phyloP scores from a whole-genome alignment of 92 coral and sea anemone species.

The Meandrina meandrites region DNA sequence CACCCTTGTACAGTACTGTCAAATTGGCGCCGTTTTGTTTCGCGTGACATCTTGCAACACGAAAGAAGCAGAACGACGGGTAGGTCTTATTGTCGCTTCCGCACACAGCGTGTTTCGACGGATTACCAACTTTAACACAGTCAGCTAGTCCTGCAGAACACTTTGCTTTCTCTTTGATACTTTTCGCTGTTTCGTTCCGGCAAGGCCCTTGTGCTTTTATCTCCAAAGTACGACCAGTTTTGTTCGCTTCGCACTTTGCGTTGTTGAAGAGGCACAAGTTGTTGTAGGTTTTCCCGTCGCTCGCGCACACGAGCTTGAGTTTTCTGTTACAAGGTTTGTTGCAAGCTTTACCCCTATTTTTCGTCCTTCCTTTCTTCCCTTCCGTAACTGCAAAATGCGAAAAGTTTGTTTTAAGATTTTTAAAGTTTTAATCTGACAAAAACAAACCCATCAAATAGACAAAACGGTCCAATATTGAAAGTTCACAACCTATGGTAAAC shows the following conservation, averaged over 20 bases:
- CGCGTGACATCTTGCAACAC: constrained; percentile 82
- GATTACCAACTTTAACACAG: constrained; percentile 51
- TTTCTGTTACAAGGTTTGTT: constrained; percentile 17
- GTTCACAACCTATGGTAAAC: not conserved
- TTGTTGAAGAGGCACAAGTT: constrained; percentile 67
- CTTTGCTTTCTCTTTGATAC: constrained; percentile 24
- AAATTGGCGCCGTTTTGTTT: constrained; percentile 48
- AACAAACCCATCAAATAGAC: not conserved
- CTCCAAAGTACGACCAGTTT: constrained; percentile 32
- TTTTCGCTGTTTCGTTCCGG: constrained; percentile 36
- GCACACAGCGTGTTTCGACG: constrained; percentile 73
- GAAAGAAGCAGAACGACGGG: constrained; percentile 76
- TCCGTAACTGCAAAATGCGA: constrained; percentile 18
- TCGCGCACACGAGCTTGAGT: constrained; percentile 63
- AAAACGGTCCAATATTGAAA: not conserved
- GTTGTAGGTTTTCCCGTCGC: constrained; percentile 70
- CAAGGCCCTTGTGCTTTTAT: constrained; percentile 64
- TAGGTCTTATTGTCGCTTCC: constrained; percentile 85
- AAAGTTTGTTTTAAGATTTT: not conserved
- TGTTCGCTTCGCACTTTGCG: constrained; percentile 66
- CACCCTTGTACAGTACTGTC: constrained; percentile 64
- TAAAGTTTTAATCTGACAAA: not conserved
- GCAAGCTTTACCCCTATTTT: constrained; percentile 23
- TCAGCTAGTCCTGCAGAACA: constrained; percentile 46
- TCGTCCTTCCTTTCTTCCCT: constrained; percentile 37